Conservation (phyloP, 2,888 invertebrate species). For the Stratiomys singularior region DNA sequence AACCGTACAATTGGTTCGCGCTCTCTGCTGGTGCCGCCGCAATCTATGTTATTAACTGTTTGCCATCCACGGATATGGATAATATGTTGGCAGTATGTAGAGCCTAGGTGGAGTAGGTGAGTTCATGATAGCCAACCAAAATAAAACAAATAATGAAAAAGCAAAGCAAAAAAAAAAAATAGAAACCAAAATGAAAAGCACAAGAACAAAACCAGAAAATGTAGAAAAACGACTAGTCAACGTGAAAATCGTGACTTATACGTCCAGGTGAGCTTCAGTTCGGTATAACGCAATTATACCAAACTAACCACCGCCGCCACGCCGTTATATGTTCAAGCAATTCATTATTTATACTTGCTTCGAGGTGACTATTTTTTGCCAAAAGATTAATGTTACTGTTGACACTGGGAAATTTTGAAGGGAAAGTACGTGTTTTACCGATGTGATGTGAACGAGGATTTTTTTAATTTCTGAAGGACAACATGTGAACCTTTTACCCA, state of each 20-base stretch:
- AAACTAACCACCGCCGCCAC: constrained; percentile 46
- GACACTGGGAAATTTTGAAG: background rate
- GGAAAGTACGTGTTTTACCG: background rate
- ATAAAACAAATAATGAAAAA: background rate
- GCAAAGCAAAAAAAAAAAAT: constrained; percentile 4
- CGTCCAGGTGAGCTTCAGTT: constrained; percentile 48
- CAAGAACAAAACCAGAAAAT: background rate
- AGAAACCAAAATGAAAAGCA: background rate
- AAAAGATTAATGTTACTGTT: background rate
- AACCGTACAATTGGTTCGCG: background rate
- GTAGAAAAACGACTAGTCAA: constrained; percentile 25
- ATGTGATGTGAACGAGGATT: background rate
- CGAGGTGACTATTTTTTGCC: background rate
- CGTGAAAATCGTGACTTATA: constrained; percentile 52
- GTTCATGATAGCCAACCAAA: constrained; percentile 42
- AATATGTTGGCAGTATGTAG: background rate
- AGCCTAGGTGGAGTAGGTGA: constrained; percentile 49
- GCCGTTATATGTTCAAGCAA: constrained; percentile 21
- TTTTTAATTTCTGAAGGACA: background rate
- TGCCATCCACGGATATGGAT: constrained; percentile 26
- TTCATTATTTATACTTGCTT: constrained; percentile 47
- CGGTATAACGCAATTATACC: constrained; percentile 49
- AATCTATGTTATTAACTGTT: background rate
- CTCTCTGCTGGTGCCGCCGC: constrained; percentile 12
- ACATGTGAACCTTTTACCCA: background rate